A percentile compares a stretch with the other conserved stretches of the same genome.
These are phyloP conservation scores for Anoplophora glabripennis DNA, from an alignment of 1,140 invertebrate species.

Conservation along the genomic window DNA sequence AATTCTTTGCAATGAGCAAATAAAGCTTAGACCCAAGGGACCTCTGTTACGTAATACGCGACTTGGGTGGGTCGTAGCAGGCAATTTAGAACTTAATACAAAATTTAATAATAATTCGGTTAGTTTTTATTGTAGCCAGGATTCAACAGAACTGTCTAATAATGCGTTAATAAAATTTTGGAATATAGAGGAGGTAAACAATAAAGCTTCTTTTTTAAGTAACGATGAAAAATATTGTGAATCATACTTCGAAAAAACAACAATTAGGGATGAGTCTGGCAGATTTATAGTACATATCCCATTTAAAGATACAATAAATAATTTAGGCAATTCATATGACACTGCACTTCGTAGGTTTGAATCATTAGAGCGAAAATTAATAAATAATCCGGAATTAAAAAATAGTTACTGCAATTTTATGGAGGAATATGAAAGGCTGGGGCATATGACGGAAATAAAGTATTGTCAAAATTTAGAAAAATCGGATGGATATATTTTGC, in stretches of 20 bases:
- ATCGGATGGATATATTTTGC: constrained; percentile 21
- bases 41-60: constrained; percentile 17
- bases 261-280: background rate
- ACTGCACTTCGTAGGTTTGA: constrained; percentile 14
- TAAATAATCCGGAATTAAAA: constrained; percentile 11
- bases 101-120: background rate
- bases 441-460: constrained; percentile 29
- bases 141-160: background rate
- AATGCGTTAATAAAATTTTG: constrained; percentile 19
- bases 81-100: constrained; percentile 1
- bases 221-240: constrained; percentile 17
- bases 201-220: background rate
- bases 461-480: background rate
- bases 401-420: constrained; percentile 18
- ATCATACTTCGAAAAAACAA: constrained; percentile 11
- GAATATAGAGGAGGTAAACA: constrained; percentile 9
- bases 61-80: constrained; percentile 15
- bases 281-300: constrained; percentile 22
- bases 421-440: constrained; percentile 37
- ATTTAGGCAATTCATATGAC: constrained; percentile 14
- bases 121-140: background rate
- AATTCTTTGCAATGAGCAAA: constrained; percentile 16
- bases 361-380: constrained; percentile 19
- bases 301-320: constrained; percentile 7
- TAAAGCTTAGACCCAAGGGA: constrained; percentile 9